Evolutionary conservation across 2,113 vertebrate species (phyloP), one percentile per base, ranked within the genome.

Genomic region (Tetrao urogallus): DNA sequence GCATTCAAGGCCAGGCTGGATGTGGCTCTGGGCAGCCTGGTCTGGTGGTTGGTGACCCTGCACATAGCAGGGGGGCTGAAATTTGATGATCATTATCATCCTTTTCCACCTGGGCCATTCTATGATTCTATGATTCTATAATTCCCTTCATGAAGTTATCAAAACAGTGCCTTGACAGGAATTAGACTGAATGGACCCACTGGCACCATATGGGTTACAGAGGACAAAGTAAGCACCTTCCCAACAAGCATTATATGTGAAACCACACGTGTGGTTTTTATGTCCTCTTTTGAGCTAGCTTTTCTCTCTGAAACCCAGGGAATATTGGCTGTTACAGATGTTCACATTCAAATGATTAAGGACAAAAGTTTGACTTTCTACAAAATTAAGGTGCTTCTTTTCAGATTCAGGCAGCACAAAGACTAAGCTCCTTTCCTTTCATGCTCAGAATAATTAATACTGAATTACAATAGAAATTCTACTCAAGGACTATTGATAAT

Each of bases 401-500:
- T 85, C 79, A 82, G 24, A 89, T 73, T 47, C 36, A 65, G 32
- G 8, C 67, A 91, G 74, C 30, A 82, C 13, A 89, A 87, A 88
- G 83, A 92, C 66, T 32, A 84, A 87, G 14, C 13, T 80, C 30
- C 8, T 86, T 91, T 82, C 65, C 61, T 52, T 86, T 74, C 83
- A 81, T 57, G 42, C 14, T 91, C 34, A 74, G 18, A 19, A 11
- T 78, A 86, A 75, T 92, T 90, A 86, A 73, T 61, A 67, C 47
- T 64, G 69, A 95, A 94, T 71, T 92, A 74, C 65, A 42, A 34
- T 2, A 90, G 47, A 81, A 86, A 86, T 83, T 73, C 56, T 75
- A 50, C 50, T 47, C 80, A 81, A 72, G 22, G 28, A 43, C 34
- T 88, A 81, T 25, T 47, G 42, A 78, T 25, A 71, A 86, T 72